Conservation (phyloP, 35 echinoderm and acorn worm species). For the Ophioderma brevispina region DNA sequence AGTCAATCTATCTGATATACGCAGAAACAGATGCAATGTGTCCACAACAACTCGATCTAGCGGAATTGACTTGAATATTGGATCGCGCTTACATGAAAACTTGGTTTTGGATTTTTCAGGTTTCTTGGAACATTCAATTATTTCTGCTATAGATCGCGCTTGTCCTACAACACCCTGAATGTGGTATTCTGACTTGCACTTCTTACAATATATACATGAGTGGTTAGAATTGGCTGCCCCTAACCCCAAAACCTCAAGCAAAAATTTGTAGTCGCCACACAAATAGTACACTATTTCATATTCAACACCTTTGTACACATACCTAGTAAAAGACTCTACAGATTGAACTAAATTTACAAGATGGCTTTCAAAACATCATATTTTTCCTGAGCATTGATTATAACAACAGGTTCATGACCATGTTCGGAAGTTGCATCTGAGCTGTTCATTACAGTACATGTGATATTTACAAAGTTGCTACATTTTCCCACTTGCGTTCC, state of each 20-base stretch:
- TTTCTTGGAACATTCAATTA: constrained; percentile 57
- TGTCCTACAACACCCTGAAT: constrained; percentile 44
- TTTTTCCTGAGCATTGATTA: constrained; percentile 41
- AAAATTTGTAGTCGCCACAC: constrained; percentile 43
- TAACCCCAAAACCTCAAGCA: constrained; percentile 56
- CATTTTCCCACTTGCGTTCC: constrained; percentile 38
- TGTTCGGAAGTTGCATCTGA: constrained; percentile 19
- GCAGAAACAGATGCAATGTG: constrained; percentile 59
- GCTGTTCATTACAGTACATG: constrained; percentile 50
- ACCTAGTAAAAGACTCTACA: constrained; percentile 25
- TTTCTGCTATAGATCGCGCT: constrained; percentile 57
- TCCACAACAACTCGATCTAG: constrained; percentile 55
- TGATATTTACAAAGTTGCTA: constrained; percentile 48
- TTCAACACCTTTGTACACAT: constrained; percentile 9
- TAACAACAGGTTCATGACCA: constrained; percentile 53
- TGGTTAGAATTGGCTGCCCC: constrained; percentile 31
- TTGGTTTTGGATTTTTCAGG: constrained; percentile 50
- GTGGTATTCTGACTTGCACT: constrained; percentile 47
- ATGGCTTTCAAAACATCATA: constrained; percentile 36
- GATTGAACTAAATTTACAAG: constrained; percentile 21
- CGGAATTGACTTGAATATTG: constrained; percentile 55
- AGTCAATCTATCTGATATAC: constrained; percentile 62
- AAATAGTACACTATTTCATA: constrained; percentile 49
- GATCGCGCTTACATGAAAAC: constrained; percentile 43
- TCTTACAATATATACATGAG: constrained; percentile 74